A percentile compares a stretch with the other conserved stretches of the same genome.
These are phyloP conservation scores for Caerostris extrusa DNA, from an alignment of 1,140 invertebrate genomes.

Conservation along the genomic window DNA sequence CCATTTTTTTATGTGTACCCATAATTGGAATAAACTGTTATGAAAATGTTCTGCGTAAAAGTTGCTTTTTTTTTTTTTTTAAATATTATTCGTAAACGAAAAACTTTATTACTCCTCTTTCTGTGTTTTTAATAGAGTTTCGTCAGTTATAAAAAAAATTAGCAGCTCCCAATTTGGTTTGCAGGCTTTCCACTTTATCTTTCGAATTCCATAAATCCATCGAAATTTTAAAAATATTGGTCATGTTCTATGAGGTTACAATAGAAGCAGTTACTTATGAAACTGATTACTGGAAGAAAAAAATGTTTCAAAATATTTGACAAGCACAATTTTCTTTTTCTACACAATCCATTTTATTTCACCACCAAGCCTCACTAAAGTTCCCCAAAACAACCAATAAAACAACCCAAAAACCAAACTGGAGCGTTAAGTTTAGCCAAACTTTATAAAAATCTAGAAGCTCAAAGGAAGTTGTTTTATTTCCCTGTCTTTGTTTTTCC, in stretches of 20 bases:
- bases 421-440: conserved; percentile 21
- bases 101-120: too few species aligned
- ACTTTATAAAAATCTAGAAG: conserved; percentile 53
- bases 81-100: too few species aligned
- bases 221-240: too few species aligned
- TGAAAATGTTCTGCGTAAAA: too few species aligned
- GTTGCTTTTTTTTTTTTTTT: too few species aligned
- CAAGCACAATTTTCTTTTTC: not conserved
- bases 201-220: too few species aligned
- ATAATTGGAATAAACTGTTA: too few species aligned
- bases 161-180: not conserved
- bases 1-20: too few species aligned
- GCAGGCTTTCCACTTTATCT: not conserved
- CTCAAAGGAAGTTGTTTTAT: conserved; percentile 51
- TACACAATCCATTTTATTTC: not conserved
- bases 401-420: conserved; percentile 44
- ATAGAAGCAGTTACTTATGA: too few species aligned
- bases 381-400: conserved; percentile 26
- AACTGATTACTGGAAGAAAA: too few species aligned
- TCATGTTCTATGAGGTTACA: too few species aligned
- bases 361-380: not conserved
- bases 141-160: not conserved
- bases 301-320: not conserved
- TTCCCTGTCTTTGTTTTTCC: conserved; percentile 10
- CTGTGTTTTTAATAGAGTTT: not conserved